phyloP scores from a whole-genome alignment of 1,140 invertebrate species.

The Nasonia giraulti region DNA sequence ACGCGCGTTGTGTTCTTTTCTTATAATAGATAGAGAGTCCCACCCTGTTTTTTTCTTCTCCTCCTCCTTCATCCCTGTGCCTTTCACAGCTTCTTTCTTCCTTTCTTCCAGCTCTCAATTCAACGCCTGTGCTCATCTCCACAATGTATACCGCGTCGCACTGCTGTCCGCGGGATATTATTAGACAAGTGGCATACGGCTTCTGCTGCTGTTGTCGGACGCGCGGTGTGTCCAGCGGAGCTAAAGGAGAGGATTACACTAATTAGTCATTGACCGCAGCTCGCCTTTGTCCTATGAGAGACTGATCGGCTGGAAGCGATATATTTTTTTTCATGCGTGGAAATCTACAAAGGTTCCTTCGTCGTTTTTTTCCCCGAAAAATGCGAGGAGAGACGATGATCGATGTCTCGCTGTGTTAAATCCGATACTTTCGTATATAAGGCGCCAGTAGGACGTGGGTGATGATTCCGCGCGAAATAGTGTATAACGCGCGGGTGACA shows the following conservation, averaged over 20 bases:
- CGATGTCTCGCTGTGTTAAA: conserved; percentile 44
- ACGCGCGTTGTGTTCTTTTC: conserved; percentile 54
- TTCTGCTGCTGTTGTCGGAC: not conserved
- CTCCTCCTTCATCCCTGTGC: not conserved
- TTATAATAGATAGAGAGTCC: not conserved
- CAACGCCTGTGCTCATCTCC: conserved; percentile 37
- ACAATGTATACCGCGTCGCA: not conserved
- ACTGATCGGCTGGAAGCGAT: too few relatives aligned
- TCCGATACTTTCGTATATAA: not conserved
- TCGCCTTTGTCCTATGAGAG: not conserved
- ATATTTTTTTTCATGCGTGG: too few relatives aligned
- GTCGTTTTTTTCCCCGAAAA: not conserved
- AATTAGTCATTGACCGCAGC: not conserved
- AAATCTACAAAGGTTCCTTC: too few relatives aligned
- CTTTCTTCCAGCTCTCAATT: conserved; percentile 48
- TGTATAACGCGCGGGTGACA: not conserved
- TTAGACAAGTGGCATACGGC: not conserved
- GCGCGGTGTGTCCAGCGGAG: too few relatives aligned
- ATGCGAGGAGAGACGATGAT: not conserved
- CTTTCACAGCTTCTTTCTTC: conserved; percentile 50
- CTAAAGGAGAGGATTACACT: not conserved
- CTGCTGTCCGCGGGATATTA: not conserved
- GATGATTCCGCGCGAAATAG: conserved; percentile 49
- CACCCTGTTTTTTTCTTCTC: conserved; percentile 11
- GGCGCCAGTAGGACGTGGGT: conserved; percentile 43